phyloP scores from a whole-genome alignment of 2,888 invertebrate species.

The Raillietiella orientalis region DNA sequence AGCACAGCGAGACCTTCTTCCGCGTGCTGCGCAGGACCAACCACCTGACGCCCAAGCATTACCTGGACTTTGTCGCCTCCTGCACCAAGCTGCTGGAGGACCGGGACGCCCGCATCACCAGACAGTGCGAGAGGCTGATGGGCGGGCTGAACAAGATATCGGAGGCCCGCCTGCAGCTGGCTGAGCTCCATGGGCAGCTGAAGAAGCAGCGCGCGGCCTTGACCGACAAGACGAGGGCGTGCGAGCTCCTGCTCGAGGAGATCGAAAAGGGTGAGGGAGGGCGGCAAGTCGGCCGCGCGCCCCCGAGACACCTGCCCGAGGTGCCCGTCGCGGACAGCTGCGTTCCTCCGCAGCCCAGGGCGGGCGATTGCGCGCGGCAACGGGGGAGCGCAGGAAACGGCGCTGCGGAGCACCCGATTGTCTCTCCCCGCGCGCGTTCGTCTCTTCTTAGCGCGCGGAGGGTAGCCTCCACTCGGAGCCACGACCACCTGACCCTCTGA shows the following conservation, averaged over 20 bases:
- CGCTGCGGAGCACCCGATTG: too few relatives aligned
- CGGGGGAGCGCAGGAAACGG: too few relatives aligned
- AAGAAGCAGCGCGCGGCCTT: slow-evolving; percentile 52
- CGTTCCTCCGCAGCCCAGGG: too few relatives aligned
- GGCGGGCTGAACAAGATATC: slow-evolving; percentile 48
- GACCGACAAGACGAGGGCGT: slow-evolving; percentile 41
- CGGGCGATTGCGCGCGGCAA: too few relatives aligned
- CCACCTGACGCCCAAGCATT: slow-evolving; percentile 72
- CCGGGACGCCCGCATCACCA: slow-evolving; percentile 19
- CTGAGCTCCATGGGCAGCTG: slow-evolving; percentile 39
- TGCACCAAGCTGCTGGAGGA: slow-evolving; percentile 41
- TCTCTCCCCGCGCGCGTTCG: too few relatives aligned
- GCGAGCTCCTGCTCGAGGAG: slow-evolving; percentile 37
- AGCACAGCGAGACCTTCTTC: slow-evolving; percentile 35
- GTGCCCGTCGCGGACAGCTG: too few relatives aligned
- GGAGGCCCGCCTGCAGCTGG: slow-evolving; percentile 50
- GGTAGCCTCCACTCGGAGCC: too few relatives aligned
- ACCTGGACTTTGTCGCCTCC: slow-evolving; percentile 48
- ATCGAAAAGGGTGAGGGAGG: too few relatives aligned
- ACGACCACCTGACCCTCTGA: too few relatives aligned
- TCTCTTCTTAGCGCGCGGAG: too few relatives aligned
- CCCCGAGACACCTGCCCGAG: too few relatives aligned
- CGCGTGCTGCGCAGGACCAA: slow-evolving; percentile 39
- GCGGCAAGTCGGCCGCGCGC: too few relatives aligned
- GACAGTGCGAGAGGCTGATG: slow-evolving; percentile 28